These are phyloP conservation scores for Saccopteryx leptura DNA, from an alignment of 2,113 vertebrate species.

Conservation along the genomic window DNA sequence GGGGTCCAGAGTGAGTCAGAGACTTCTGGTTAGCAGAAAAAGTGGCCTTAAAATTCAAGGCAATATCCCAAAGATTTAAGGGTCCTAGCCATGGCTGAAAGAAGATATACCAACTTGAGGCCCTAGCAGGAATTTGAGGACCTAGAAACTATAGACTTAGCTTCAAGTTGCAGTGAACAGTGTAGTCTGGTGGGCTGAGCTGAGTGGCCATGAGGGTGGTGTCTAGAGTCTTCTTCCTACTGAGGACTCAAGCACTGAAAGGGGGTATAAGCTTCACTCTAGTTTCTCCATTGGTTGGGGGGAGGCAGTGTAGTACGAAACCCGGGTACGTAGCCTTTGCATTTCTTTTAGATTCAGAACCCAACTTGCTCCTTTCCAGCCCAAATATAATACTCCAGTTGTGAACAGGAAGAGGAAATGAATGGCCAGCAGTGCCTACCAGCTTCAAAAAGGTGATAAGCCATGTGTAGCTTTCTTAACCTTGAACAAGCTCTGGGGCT, in stretches of 20 bases:
- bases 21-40: conserved; percentile 59
- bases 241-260: conserved; percentile 12
- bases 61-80: conserved; percentile 27
- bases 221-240: conserved; percentile 41
- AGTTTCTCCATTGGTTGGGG: neutral
- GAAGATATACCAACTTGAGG: conserved; percentile 36
- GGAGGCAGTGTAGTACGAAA: neutral
- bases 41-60: conserved; percentile 27
- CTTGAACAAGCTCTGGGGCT: conserved; percentile 36
- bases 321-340: neutral
- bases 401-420: conserved; percentile 14
- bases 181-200: neutral
- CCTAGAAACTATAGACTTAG: neutral
- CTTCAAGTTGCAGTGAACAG: neutral
- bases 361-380: neutral
- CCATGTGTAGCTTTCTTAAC: conserved; percentile 52
- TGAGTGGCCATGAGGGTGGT: neutral
- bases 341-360: conserved; percentile 39
- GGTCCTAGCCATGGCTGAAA: neutral
- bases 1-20: neutral
- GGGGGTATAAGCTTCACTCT: neutral
- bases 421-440: neutral
- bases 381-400: conserved; percentile 29
- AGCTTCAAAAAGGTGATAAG: conserved; percentile 45
- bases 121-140: conserved; percentile 12